Evolutionary conservation across 92 coral and sea anemone genomes (phyloP).

Genomic region (Anthopleura xanthogrammica): DNA sequence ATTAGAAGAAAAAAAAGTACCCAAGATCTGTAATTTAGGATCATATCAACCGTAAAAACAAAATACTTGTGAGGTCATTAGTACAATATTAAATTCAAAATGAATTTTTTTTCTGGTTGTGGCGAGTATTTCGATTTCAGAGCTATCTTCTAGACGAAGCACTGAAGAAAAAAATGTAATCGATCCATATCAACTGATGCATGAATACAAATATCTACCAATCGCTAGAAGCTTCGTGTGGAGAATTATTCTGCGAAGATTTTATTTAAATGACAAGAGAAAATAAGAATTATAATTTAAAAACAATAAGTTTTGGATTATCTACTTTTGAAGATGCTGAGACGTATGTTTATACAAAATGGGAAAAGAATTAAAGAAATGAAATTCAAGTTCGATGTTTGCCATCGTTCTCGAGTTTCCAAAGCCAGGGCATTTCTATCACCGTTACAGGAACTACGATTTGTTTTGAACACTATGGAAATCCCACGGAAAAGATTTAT

Average conservation of each 20-base stretch:
- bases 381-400: neutral
- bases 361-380: neutral
- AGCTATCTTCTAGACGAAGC: too few relatives aligned
- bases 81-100: neutral
- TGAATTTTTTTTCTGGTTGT: neutral
- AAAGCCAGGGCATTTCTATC: neutral
- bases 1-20: too few relatives aligned
- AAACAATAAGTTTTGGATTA: neutral
- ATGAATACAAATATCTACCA: neutral
- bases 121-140: neutral
- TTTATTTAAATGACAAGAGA: neutral
- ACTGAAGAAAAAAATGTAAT: neutral
- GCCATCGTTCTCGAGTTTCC: neutral
- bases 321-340: neutral
- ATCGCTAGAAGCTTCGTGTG: neutral
- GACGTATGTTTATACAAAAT: neutral
- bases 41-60: too few relatives aligned
- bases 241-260: neutral
- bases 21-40: too few relatives aligned
- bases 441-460: neutral
- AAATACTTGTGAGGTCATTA: too few relatives aligned
- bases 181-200: neutral
- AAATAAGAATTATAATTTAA: neutral
- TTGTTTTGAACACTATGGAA: neutral
- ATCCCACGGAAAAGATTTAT: neutral